These are phyloP conservation scores for Blastomussa wellsi DNA, from an alignment of 92 coral and sea anemone species.

Conservation along the genomic window DNA sequence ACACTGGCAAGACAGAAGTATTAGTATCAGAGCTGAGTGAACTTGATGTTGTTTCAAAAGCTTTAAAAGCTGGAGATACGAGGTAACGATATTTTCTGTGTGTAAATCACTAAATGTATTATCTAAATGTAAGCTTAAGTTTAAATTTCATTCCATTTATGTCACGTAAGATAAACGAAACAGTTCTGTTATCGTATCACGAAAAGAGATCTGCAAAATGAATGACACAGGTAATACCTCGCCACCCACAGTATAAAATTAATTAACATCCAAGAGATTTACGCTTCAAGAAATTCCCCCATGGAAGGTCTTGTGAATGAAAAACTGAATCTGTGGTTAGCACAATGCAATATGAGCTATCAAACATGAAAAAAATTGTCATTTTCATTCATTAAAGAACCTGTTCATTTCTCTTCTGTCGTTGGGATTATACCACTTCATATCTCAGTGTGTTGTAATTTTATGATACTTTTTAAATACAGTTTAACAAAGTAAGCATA, in stretches of 20 bases:
- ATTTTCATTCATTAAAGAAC: too few relatives aligned
- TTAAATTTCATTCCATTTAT: constrained; percentile 28
- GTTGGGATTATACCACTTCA: neutral
- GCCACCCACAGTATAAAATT: neutral
- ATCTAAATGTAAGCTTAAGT: too few relatives aligned
- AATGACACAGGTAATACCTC: neutral
- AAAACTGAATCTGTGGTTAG: too few relatives aligned
- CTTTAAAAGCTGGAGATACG: constrained; percentile 85
- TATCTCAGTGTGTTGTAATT: neutral
- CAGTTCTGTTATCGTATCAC: neutral
- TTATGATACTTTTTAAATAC: neutral
- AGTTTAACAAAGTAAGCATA: neutral
- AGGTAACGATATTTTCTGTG: constrained; percentile 57
- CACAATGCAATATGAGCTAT: neutral
- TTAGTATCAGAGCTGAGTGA: constrained; percentile 79
- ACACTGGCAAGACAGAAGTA: constrained; percentile 66
- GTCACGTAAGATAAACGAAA: constrained; percentile 30
- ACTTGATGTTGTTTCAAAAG: constrained; percentile 79
- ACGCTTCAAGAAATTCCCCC: neutral
- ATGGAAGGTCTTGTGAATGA: neutral
- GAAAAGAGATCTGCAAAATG: neutral
- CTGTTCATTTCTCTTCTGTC: neutral
- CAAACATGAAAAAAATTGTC: too few relatives aligned
- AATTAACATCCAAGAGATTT: neutral
- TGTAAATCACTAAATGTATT: too few relatives aligned